phyloP scores from a whole-genome alignment of 2,797 vertebrate species.

The Pipistrellus pipistrellus region DNA sequence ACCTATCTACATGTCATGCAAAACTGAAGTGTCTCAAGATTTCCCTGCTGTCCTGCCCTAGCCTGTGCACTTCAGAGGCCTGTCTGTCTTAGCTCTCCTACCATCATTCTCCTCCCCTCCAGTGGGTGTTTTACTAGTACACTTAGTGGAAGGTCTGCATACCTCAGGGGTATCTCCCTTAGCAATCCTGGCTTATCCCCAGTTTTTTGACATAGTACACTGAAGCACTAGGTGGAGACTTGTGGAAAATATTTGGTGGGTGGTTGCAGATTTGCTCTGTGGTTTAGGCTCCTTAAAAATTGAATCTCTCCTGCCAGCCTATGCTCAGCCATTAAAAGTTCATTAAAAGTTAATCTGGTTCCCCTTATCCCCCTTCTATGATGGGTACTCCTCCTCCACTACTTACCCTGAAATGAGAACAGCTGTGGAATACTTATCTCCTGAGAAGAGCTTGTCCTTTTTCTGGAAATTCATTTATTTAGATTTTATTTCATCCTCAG shows the following conservation, averaged over 20 bases:
- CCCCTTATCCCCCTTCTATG: background rate
- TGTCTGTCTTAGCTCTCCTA: background rate
- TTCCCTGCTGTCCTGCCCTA: background rate
- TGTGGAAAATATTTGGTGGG: slow-evolving; percentile 46
- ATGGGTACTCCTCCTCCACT: background rate
- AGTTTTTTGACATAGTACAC: background rate
- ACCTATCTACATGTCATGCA: background rate
- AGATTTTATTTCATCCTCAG: slow-evolving; percentile 17
- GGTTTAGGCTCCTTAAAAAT: slow-evolving; percentile 66
- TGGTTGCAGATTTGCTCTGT: slow-evolving; percentile 63
- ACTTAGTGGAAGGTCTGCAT: background rate
- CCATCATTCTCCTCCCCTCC: background rate
- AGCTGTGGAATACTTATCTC: slow-evolving; percentile 50
- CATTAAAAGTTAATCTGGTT: slow-evolving; percentile 62
- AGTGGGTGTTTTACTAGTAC: no score
- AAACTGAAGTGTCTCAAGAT: background rate
- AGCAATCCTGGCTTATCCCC: background rate
- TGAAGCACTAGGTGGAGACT: background rate
- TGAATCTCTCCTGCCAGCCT: slow-evolving; percentile 52
- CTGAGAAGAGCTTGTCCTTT: background rate
- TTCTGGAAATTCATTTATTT: slow-evolving; percentile 67
- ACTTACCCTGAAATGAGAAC: background rate
- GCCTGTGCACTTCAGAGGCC: background rate
- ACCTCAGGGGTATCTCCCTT: background rate
- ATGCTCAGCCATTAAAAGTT: slow-evolving; percentile 66